A percentile compares a stretch with the other conserved stretches of the same genome.
Conservation (phyloP, 2,113 vertebrate genomes). For the Anser brachyrhynchus region DNA sequence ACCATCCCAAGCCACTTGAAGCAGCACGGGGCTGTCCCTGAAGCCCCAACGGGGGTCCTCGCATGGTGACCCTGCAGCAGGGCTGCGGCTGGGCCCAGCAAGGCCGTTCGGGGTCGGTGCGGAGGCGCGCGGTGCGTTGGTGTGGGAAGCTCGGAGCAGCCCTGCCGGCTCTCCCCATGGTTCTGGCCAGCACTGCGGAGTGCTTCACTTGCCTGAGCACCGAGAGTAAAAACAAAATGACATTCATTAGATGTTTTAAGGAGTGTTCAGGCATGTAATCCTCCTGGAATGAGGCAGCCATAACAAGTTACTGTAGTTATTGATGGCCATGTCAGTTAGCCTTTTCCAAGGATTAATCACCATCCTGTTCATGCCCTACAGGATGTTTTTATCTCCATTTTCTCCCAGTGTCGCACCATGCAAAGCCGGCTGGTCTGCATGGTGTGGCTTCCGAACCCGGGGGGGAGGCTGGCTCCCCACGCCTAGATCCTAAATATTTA, state of each 20-base stretch:
- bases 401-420: conserved; percentile 3
- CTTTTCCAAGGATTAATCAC: conserved; percentile 73
- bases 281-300: conserved; percentile 74
- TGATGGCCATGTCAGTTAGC: conserved; percentile 70
- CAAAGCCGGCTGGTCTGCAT: conserved; percentile 9
- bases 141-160: conserved; percentile 56
- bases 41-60: not conserved
- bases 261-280: conserved; percentile 76
- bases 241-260: conserved; percentile 75
- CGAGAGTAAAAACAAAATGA: conserved; percentile 69
- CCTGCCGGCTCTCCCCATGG: conserved; percentile 51
- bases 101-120: not conserved
- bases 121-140: not conserved
- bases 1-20: not conserved
- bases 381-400: conserved; percentile 66
- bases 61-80: too few relatives aligned
- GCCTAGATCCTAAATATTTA: not conserved
- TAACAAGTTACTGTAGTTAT: conserved; percentile 77
- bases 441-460: not conserved
- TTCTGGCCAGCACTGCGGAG: conserved; percentile 38
- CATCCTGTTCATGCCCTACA: conserved; percentile 54
- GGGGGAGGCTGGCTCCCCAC: not conserved
- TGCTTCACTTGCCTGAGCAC: conserved; percentile 65
- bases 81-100: not conserved
- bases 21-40: fast-evolving